These are phyloP conservation scores for Drosophila tripunctata DNA, from an alignment of 2,888 invertebrate species.

Conservation along the genomic window DNA sequence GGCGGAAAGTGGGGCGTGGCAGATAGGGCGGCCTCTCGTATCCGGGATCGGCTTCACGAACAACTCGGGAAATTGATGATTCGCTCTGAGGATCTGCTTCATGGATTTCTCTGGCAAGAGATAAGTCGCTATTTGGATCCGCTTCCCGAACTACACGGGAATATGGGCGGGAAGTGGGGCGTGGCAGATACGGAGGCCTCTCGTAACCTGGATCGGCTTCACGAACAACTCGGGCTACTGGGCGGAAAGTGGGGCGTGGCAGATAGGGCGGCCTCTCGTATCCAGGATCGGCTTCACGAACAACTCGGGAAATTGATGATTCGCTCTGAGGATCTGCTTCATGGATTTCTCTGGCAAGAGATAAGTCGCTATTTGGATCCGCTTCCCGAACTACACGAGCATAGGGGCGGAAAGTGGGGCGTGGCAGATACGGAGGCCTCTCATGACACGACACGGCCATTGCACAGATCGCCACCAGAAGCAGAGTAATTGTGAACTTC, in stretches of 20 bases:
- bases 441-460: conserved; percentile 20
- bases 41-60: conserved; percentile 12
- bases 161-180: conserved; percentile 6
- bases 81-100: not conserved
- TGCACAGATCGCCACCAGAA: conserved; percentile 23
- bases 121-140: not conserved
- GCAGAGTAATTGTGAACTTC: conserved; percentile 29
- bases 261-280: conserved; percentile 19
- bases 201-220: conserved; percentile 19
- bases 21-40: conserved; percentile 20
- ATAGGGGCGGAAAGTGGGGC: conserved; percentile 6
- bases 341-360: not conserved
- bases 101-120: not conserved
- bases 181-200: conserved; percentile 8
- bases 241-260: conserved; percentile 27
- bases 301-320: not conserved
- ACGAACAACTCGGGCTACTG: conserved; percentile 20
- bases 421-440: conserved; percentile 18
- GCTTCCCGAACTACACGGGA: not conserved
- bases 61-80: not conserved
- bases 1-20: conserved; percentile 27
- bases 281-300: conserved; percentile 12
- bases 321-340: not conserved
- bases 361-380: not conserved
- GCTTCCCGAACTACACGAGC: not conserved